Base-by-base conservation (phyloP, 2,113 vertebrate species). In the Campylorhamphus procurvoides region DNA sequence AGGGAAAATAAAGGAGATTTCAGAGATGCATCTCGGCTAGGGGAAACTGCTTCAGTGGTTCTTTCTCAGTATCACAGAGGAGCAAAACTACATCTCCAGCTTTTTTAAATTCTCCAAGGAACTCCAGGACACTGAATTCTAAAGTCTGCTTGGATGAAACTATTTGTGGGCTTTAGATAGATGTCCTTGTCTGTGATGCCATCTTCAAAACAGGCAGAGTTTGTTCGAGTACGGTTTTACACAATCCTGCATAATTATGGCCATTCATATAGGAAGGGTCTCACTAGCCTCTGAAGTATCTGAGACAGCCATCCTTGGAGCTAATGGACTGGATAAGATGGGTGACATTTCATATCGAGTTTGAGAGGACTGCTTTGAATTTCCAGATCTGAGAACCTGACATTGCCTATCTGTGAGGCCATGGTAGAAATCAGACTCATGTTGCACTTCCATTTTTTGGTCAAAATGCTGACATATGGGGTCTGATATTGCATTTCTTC, bases 1-100 rank as follows among this genome's bases (percentile, higher is more conserved):
- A 50, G 22, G 42, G 39, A 89, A 47, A 37, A 87, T 55, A 84
- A 81, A 91, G 81, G 73, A 91, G 44, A 97, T 95, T 90, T 96
- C 55, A 71, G 76, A 94, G 56, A 69, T 93, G 68, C 27, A 88
- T 37, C 40, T 75, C 73, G 92, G 58, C 35, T 59, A 94, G 49
- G 53, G 50, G 80, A 94, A 90, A 73, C 47, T 77, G 37, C 35
- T 68, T 71, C 47, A 59, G n/a, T 56, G 47, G 40, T 67, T 75
- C 35, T 84, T 47, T 31, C 14, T 94, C 42, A 76, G 53, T 56
- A 39, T 20, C 22, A 42, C 1, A 73, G 64, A 69, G 13, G 16
- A 68, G 52, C 12, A 87, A 82, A 73, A 84, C 55, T 15, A 92
- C 59, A 8, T 35, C 18, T 84, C 27, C 19, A 79, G 24, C 28